A percentile compares a stretch with the other conserved stretches of the same genome.
These are phyloP conservation scores for Caenorhabditis angaria DNA, from an alignment of 2,888 invertebrate genomes.

Conservation along the genomic window DNA sequence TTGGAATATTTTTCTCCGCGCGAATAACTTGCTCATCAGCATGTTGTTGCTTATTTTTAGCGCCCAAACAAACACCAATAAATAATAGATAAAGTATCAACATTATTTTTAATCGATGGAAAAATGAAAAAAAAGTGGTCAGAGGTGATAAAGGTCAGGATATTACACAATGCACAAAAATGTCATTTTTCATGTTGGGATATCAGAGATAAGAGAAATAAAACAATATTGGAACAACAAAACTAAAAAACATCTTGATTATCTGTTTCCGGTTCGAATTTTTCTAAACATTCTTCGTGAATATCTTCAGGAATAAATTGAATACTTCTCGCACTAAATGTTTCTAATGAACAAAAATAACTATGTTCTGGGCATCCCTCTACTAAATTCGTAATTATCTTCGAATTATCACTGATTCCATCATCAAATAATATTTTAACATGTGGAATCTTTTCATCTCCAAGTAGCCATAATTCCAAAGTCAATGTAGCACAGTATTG, in stretches of 20 bases:
- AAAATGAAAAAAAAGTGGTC: not conserved
- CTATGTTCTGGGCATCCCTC: conserved; percentile 58
- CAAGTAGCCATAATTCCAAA: conserved; percentile 69
- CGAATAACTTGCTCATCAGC: conserved; percentile 19
- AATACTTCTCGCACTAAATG: conserved; percentile 39
- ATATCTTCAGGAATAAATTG: conserved; percentile 11
- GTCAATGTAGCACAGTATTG: conserved; percentile 67
- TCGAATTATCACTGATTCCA: conserved; percentile 64
- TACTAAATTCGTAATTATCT: conserved; percentile 60
- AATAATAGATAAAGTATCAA: not conserved
- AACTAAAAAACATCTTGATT: too few species aligned
- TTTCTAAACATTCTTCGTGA: conserved; percentile 9
- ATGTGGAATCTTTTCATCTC: not conserved
- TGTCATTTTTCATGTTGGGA: conserved; percentile 1
- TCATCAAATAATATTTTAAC: conserved; percentile 51
- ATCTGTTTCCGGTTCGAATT: too few species aligned
- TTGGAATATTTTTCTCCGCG: conserved; percentile 29
- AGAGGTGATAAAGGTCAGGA: conserved; percentile 4
- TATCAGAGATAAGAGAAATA: too few species aligned
- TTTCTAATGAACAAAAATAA: conserved; percentile 57
- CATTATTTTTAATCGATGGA: not conserved
- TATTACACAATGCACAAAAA: conserved; percentile 2
- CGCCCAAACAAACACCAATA: not conserved
- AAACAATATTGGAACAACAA: too few species aligned
- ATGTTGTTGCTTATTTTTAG: not conserved